Conservation (phyloP, 1,140 invertebrate genomes). For the Drosophila nigromelanica region DNA sequence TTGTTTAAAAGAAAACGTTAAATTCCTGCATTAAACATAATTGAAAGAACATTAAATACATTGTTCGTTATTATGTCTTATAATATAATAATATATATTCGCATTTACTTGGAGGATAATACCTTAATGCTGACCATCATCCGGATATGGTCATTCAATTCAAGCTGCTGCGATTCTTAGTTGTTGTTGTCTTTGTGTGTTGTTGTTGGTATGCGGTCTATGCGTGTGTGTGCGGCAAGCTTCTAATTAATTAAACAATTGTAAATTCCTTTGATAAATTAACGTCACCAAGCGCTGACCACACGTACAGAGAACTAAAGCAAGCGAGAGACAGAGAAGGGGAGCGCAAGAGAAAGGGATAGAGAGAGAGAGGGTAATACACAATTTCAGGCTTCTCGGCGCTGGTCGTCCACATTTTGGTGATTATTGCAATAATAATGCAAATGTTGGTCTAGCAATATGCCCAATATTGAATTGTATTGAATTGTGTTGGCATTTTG, state of each 20-base stretch:
- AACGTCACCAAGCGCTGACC: constrained; percentile 46
- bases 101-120: background rate
- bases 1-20: background rate
- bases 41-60: background rate
- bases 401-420: background rate
- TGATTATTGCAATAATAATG: constrained; percentile 25
- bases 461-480: background rate
- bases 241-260: constrained; percentile 73
- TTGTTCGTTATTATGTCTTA: too few relatives aligned
- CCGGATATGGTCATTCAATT: constrained; percentile 7
- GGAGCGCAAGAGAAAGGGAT: background rate
- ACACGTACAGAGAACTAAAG: constrained; percentile 15
- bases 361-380: background rate
- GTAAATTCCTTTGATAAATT: constrained; percentile 63
- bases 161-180: constrained; percentile 10
- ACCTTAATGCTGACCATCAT: background rate
- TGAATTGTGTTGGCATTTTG: background rate
- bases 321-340: background rate
- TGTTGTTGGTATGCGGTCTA: constrained; percentile 10
- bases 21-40: background rate
- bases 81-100: too few relatives aligned
- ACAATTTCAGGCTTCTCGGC: too few relatives aligned
- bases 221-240: constrained; percentile 13
- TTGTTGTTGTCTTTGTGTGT: constrained; percentile 6
- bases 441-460: constrained; percentile 1